Evolutionary conservation across 1,140 invertebrate species (phyloP).

Genomic region (Drosophila punjabiensis): DNA sequence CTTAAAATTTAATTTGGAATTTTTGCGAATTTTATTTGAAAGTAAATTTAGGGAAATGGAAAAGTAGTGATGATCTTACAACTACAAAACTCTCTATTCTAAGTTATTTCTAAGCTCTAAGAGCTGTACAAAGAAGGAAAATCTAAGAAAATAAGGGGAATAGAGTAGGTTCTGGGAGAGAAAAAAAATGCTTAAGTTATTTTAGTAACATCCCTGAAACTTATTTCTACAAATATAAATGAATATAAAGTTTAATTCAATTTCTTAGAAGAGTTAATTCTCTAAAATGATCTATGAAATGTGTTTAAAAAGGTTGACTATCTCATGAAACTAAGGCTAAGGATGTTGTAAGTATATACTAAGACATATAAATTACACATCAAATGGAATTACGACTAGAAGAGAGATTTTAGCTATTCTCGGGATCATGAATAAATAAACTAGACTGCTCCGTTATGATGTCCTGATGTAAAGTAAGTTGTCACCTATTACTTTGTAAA

Average conservation of each 20-base stretch:
- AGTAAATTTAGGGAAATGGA: neutral
- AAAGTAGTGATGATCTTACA: conserved; percentile 3
- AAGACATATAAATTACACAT: neutral
- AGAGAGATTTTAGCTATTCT: neutral
- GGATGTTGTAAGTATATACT: neutral
- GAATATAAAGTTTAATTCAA: neutral
- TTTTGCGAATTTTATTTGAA: neutral
- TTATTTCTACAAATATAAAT: neutral
- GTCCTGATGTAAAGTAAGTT: neutral
- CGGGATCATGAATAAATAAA: neutral
- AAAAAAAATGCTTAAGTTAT: neutral
- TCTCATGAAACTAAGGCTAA: neutral
- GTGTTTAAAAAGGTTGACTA: neutral
- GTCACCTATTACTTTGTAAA: neutral
- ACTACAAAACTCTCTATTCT: conserved; percentile 1
- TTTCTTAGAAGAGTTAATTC: neutral
- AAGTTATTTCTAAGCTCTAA: conserved; percentile 10
- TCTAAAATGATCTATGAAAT: neutral
- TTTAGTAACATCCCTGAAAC: neutral
- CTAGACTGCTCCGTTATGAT: neutral
- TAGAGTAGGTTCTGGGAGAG: neutral
- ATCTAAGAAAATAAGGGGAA: neutral
- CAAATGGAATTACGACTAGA: neutral
- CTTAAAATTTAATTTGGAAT: conserved; percentile 6
- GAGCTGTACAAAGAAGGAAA: conserved; percentile 1